Base-by-base conservation (phyloP, 1,140 invertebrate species). In the Phymastichus coffea region DNA sequence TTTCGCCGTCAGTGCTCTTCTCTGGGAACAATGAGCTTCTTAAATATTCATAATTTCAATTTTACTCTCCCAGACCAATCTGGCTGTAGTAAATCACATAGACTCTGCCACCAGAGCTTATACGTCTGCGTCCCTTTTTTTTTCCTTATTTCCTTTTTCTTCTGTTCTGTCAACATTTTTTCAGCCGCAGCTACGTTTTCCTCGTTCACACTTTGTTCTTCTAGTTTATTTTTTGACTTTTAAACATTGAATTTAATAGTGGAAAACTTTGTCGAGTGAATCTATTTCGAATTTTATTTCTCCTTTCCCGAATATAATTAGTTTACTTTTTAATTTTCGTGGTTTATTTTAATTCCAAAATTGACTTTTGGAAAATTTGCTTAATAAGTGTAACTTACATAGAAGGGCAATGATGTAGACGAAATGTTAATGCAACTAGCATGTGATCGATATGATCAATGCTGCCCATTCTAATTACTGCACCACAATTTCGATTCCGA, bases 21-120 rank as follows among this genome's bases (percentile, higher is more conserved):
- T 12, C 28, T 7, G 28, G 9, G 57, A 58, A 58, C 57, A 58
- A 58, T 58, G 47, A 52, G 15, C 41, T 52, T 52, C 10, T 60
- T 60, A 60, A 60, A 60, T 53, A 60, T 53, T 60, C 41, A 60
- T 53, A 53, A 60, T 37, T 59, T 59, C 49, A 53, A 51, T 52
- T 59, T 53, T 46, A 44, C 30, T 47, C 19, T 47, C 25, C n/a
- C 14, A 12, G 8, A 28, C 33, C 49, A 60, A 60, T 60, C 30
- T 53, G 30, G 33, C 40, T 23, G 20, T 22, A 12, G 30, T 63
- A 54, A 63, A 58, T 58, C 51, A 52, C n/a, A n/a, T n/a, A n/a
- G n/a, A n/a, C n/a, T n/a, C n/a, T n/a, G n/a, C n/a, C n/a, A n/a
- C 7, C 26, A 20, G 26, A 35, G 38, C 53, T 56, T 43, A 37